These are phyloP conservation scores for Chloroclysta siterata DNA, from an alignment of 2,888 invertebrate genomes.

Conservation along the genomic window DNA sequence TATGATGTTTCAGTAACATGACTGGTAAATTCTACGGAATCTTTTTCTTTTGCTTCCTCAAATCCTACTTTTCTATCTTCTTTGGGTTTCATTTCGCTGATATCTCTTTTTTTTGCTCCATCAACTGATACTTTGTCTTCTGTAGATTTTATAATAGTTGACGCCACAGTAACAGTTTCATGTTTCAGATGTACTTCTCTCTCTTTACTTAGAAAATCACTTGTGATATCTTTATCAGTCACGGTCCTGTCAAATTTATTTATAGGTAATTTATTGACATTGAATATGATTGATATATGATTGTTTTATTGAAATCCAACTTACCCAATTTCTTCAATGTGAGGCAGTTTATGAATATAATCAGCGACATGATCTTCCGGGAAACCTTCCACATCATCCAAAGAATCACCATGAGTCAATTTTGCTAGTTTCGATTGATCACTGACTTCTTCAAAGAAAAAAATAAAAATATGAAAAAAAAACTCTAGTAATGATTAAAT, in stretches of 20 bases:
- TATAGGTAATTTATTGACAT: background rate
- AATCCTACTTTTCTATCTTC: slow-evolving; percentile 43
- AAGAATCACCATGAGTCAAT: slow-evolving; percentile 77
- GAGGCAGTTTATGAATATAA: slow-evolving; percentile 76
- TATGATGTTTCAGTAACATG: slow-evolving; percentile 58
- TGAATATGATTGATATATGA: background rate
- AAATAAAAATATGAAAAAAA: background rate
- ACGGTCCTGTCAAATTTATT: slow-evolving; percentile 51
- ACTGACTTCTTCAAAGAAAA: slow-evolving; percentile 41
- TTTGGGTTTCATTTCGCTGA: slow-evolving; percentile 3
- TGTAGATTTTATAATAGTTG: slow-evolving; percentile 13
- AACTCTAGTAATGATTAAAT: too few species aligned
- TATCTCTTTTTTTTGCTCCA: slow-evolving; percentile 3
- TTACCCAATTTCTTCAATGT: slow-evolving; percentile 80
- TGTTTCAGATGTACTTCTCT: slow-evolving; percentile 70
- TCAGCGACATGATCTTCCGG: slow-evolving; percentile 79
- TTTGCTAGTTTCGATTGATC: slow-evolving; percentile 65
- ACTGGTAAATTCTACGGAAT: slow-evolving; percentile 49
- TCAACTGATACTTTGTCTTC: slow-evolving; percentile 3
- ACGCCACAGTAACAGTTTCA: slow-evolving; percentile 49
- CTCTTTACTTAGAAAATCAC: slow-evolving; percentile 69
- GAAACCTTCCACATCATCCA: slow-evolving; percentile 82
- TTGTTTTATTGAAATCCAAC: slow-evolving; percentile 5
- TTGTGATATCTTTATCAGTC: slow-evolving; percentile 62
- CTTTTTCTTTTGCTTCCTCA: slow-evolving; percentile 37